A percentile compares a stretch with the other conserved stretches of the same genome.
phyloP scores from a whole-genome alignment of 2,888 invertebrate genomes.

The Belgica antarctica region DNA sequence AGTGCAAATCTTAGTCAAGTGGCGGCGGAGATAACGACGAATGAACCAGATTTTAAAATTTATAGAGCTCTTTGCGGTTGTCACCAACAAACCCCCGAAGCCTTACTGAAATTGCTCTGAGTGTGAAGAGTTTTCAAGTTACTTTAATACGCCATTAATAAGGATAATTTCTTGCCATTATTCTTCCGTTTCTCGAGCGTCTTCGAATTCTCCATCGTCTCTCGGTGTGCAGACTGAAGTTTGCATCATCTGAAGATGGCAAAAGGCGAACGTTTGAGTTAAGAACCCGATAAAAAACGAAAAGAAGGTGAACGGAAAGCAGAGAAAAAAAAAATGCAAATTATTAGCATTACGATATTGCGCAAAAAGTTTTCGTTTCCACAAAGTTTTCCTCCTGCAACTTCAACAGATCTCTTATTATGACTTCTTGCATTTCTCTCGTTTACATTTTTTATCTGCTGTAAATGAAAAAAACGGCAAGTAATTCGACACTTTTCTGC shows the following conservation, averaged over 20 bases:
- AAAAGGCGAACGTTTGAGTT: neutral
- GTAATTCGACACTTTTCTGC: too few relatives aligned
- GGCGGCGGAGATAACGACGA: neutral
- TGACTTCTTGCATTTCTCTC: too few relatives aligned
- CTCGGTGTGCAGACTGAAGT: neutral
- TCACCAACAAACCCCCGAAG: slow-evolving; percentile 24
- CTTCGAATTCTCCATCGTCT: slow-evolving; percentile 5
- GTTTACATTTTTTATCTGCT: too few relatives aligned
- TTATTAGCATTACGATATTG: slow-evolving; percentile 24
- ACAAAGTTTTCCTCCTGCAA: too few relatives aligned
- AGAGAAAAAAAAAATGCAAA: slow-evolving; percentile 19
- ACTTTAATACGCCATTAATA: slow-evolving; percentile 36
- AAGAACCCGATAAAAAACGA: too few relatives aligned
- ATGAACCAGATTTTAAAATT: slow-evolving; percentile 19
- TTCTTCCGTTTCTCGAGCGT: slow-evolving; percentile 17
- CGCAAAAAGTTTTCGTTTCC: too few relatives aligned
- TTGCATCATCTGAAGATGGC: neutral
- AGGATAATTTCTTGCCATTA: slow-evolving; percentile 39
- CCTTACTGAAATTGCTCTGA: neutral
- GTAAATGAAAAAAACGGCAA: too few relatives aligned
- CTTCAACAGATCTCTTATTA: too few relatives aligned
- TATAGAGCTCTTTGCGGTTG: slow-evolving; percentile 11
- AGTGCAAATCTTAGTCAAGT: slow-evolving; percentile 20
- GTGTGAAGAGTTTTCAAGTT: slow-evolving; percentile 2
- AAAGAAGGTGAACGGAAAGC: slow-evolving; percentile 12